phyloP scores from a whole-genome alignment of 1,140 invertebrate genomes.

The Meteorus sp. region DNA sequence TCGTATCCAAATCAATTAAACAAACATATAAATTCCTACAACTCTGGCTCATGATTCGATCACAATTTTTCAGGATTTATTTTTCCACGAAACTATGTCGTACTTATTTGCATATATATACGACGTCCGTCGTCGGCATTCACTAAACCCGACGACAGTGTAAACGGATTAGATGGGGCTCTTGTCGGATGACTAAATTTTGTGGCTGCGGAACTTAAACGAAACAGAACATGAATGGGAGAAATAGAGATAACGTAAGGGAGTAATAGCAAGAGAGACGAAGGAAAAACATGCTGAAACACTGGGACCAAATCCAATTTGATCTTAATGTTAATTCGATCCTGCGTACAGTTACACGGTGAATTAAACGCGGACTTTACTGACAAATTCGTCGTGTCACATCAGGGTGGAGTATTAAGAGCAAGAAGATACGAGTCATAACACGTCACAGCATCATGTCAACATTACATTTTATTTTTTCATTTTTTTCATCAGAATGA shows the following conservation, averaged over 20 bases:
- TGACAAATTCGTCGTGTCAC: neutral
- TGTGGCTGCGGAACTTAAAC: constrained; percentile 35
- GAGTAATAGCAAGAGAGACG: neutral
- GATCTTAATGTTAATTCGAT: constrained; percentile 51
- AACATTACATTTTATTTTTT: too few species aligned
- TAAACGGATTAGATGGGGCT: constrained; percentile 49
- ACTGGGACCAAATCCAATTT: constrained; percentile 43
- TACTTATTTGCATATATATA: too few species aligned
- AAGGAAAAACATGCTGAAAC: neutral
- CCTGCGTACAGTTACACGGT: constrained; percentile 47
- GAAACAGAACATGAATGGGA: neutral
- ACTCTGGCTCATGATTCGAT: too few species aligned
- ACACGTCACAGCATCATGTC: too few species aligned
- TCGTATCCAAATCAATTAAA: too few species aligned
- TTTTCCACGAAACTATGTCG: too few species aligned
- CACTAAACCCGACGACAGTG: constrained; percentile 4
- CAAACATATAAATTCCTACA: too few species aligned
- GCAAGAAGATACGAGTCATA: too few species aligned
- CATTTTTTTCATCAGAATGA: too few species aligned
- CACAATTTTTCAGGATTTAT: too few species aligned
- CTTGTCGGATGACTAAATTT: constrained; percentile 49
- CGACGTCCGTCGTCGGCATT: constrained; percentile 4
- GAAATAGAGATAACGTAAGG: too few species aligned
- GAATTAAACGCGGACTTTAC: constrained; percentile 39
- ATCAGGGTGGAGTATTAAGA: too few species aligned